A percentile compares a stretch with the other conserved stretches of the same genome.
Conservation (phyloP, 1,140 invertebrate genomes). For the Euwallacea similis region DNA sequence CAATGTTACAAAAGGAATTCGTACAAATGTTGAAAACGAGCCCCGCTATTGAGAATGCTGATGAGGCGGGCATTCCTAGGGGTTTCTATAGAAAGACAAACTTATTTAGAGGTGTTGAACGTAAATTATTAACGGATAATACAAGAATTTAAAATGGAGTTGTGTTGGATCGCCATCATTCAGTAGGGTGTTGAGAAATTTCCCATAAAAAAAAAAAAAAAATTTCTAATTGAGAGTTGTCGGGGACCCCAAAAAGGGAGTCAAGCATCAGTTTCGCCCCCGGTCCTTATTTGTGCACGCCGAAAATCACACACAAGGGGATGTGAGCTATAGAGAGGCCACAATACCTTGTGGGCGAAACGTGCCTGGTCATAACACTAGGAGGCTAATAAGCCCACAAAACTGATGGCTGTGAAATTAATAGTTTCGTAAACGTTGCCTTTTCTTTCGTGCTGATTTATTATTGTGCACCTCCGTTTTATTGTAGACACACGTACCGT, state of each 20-base stretch:
- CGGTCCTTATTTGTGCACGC: slow-evolving; percentile 19
- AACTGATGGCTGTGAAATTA: slow-evolving; percentile 39
- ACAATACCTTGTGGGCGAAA: slow-evolving; percentile 44
- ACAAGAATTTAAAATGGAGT: not conserved
- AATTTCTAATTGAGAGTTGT: not conserved
- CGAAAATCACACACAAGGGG: slow-evolving; percentile 22
- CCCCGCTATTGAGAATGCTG: slow-evolving; percentile 17
- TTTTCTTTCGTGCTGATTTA: slow-evolving; percentile 47
- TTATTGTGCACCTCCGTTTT: slow-evolving; percentile 44
- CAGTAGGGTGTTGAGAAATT: too few species aligned
- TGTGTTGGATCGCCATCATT: too few species aligned
- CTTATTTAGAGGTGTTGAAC: slow-evolving; percentile 15
- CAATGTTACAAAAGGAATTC: slow-evolving; percentile 40
- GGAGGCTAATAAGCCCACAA: slow-evolving; percentile 43
- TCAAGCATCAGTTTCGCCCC: slow-evolving; percentile 4
- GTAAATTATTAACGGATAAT: not conserved
- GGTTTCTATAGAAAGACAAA: slow-evolving; percentile 24
- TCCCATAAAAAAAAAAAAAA: not conserved
- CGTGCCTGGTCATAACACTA: slow-evolving; percentile 45
- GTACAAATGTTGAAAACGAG: slow-evolving; percentile 37
- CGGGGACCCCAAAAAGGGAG: not conserved
- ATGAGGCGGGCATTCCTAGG: slow-evolving; percentile 22
- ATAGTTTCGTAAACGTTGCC: slow-evolving; percentile 37
- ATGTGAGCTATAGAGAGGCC: slow-evolving; percentile 15
- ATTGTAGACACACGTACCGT: slow-evolving; percentile 56